Conservation (phyloP, 2,797 vertebrate species). For the Sphenodon punctatus region DNA sequence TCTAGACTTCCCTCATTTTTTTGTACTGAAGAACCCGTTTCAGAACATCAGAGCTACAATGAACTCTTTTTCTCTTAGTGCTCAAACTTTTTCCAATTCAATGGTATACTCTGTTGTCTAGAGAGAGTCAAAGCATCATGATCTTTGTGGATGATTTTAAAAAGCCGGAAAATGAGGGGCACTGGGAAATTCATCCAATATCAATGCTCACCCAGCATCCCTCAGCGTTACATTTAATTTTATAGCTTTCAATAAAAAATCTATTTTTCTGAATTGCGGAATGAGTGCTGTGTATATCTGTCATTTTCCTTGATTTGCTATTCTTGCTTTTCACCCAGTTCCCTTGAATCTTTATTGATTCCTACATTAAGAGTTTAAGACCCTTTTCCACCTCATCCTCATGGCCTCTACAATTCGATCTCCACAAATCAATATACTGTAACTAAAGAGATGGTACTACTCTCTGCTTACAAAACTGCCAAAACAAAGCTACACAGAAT, state of each 20-base stretch:
- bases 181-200: constrained; percentile 40
- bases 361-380: constrained; percentile 45
- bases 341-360: constrained; percentile 65
- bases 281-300: constrained; percentile 50
- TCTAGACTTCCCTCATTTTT: not conserved
- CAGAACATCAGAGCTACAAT: not conserved
- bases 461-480: constrained; percentile 47
- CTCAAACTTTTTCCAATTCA: not conserved
- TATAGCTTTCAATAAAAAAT: constrained; percentile 40
- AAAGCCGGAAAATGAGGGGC: not conserved
- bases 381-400: constrained; percentile 25
- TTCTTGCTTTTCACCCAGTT: not conserved
- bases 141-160: not conserved
- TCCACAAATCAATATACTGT: constrained; percentile 55
- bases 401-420: constrained; percentile 35
- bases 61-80: not conserved
- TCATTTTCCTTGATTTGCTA: constrained; percentile 46
- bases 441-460: constrained; percentile 56
- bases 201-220: constrained; percentile 8
- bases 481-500: not conserved
- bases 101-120: not conserved
- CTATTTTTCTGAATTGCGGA: constrained; percentile 32
- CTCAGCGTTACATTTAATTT: constrained; percentile 42
- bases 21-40: not conserved
- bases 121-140: not conserved